Evolutionary conservation across 2,113 vertebrate genomes (phyloP).

Genomic region (Nyctereutes procyonoides): DNA sequence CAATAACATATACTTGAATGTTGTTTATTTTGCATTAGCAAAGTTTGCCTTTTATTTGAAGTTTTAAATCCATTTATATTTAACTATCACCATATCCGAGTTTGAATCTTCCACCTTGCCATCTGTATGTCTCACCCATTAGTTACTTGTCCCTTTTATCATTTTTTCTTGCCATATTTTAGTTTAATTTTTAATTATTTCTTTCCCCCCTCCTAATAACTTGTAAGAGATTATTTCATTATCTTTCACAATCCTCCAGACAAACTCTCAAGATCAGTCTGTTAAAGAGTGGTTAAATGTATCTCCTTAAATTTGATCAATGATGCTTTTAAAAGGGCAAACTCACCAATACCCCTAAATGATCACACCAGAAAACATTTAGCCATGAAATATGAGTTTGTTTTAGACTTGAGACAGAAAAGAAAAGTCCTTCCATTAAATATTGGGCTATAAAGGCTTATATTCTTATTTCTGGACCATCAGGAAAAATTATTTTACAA

Average conservation of each 20-base stretch:
- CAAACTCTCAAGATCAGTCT: background rate
- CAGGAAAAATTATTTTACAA: slow-evolving; percentile 58
- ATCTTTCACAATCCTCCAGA: background rate
- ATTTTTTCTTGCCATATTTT: background rate
- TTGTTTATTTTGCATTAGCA: background rate
- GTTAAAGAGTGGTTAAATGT: slow-evolving; percentile 5
- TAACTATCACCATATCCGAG: background rate
- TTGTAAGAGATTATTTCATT: background rate
- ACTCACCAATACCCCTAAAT: background rate
- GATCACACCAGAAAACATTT: slow-evolving; percentile 41
- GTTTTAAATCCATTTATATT: background rate
- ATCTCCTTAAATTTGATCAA: background rate
- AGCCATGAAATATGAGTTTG: slow-evolving; percentile 22
- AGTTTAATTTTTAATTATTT: background rate
- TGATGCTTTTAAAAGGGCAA: slow-evolving; percentile 31
- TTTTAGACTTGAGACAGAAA: slow-evolving; percentile 28
- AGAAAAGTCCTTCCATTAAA: slow-evolving; percentile 12
- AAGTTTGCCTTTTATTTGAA: background rate
- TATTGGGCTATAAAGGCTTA: slow-evolving; percentile 3
- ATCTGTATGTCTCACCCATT: background rate
- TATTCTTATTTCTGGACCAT: slow-evolving; percentile 60
- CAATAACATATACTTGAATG: background rate
- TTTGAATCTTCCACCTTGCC: background rate
- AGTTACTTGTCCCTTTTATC: background rate
- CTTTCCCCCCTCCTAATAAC: background rate